Base-by-base conservation (phyloP, 1,140 invertebrate genomes). In the Aphelenchoides besseyi region DNA sequence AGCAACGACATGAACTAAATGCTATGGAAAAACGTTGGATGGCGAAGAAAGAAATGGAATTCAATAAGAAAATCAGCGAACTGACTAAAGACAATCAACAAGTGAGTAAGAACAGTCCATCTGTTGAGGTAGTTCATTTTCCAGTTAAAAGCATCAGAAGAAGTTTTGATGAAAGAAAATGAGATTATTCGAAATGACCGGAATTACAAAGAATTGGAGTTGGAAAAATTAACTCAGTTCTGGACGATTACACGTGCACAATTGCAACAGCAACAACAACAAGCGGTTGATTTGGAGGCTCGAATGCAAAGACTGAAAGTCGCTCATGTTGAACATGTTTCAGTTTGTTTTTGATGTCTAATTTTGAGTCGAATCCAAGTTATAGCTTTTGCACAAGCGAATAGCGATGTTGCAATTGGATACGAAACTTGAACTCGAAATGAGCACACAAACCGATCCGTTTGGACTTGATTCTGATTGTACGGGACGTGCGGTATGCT, bases 251-350 rank as follows among this genome's bases (percentile, higher is more conserved):
- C 64, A 3, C n/a, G 53, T 23, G 30, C 63, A 28, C 74, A 74
- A 62, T 36, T 74, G 30, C 18, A 72, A 26, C 53, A 59, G 29
- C 32, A 71, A 23, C 29, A 79, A 30, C 26, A 77, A 32, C 18
- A 53, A 32, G 3, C 26, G 9, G 37, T 55, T 16, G 73, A 76
- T 32, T 8, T 74, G 1, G 73, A 74, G 41, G 73, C 30, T 8
- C 32, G 52, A 23, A 35, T 79, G 69, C 76, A 74, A 30, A 23
- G 55, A 12, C 64, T 74, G 68, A 68, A 77, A 55, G 48, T 74
- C 12, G 73, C 68, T 3, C 73, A 74, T 36, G 18, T 74, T 23
- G 73, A 78, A 32, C 70, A 76, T 62, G 68, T 74, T 35, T 74
- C 73, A 29, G 73, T 74, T 16, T 18, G 71, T 69, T 63, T 55